Conservation (phyloP, 1,140 invertebrate genomes). For the Solenopsis invicta region DNA sequence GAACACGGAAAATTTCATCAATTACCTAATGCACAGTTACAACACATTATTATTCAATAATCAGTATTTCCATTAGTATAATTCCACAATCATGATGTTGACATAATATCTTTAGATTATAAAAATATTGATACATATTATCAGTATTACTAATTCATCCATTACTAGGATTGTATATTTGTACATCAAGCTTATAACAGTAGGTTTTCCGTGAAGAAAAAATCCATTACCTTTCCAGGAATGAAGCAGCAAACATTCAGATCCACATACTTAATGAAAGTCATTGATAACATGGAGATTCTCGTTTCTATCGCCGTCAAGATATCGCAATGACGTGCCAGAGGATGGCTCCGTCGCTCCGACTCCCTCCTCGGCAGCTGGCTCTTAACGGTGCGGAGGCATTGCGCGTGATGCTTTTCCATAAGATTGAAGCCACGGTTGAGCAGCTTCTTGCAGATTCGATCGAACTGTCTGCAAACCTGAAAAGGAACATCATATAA, state of each 20-base stretch:
- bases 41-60: slow-evolving; percentile 55
- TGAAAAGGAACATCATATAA: slow-evolving; percentile 80
- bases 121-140: too few relatives aligned
- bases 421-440: slow-evolving; percentile 94
- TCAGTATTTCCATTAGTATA: not conserved
- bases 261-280: slow-evolving; percentile 95
- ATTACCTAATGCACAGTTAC: slow-evolving; percentile 90
- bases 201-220: not conserved
- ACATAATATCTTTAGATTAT: too few relatives aligned
- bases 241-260: slow-evolving; percentile 95
- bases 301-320: slow-evolving; percentile 96
- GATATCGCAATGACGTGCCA: slow-evolving; percentile 95
- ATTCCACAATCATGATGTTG: too few relatives aligned
- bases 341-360: slow-evolving; percentile 93
- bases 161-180: not conserved
- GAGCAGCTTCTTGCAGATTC: slow-evolving; percentile 91
- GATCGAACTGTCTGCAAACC: slow-evolving; percentile 94
- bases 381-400: slow-evolving; percentile 92
- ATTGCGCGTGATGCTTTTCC: slow-evolving; percentile 92
- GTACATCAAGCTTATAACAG: not conserved
- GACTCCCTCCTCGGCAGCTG: slow-evolving; percentile 95
- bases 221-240: slow-evolving; percentile 92
- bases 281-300: slow-evolving; percentile 96
- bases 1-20: slow-evolving; percentile 94
- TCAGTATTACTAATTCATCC: too few relatives aligned